phyloP scores from a whole-genome alignment of 1,140 invertebrate genomes.

The Heterodera carotae region DNA sequence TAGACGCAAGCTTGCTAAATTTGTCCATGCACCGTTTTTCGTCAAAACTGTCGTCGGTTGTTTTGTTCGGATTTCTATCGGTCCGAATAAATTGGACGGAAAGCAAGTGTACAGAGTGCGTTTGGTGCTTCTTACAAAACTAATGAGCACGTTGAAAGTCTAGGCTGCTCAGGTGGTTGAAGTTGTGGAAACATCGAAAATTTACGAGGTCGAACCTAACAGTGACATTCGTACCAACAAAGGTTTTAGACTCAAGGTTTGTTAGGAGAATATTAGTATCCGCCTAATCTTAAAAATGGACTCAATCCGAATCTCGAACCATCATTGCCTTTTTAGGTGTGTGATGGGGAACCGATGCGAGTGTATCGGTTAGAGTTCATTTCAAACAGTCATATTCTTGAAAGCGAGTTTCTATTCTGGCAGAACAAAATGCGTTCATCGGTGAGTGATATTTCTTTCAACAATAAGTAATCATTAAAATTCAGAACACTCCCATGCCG shows the following conservation, averaged over 20 bases:
- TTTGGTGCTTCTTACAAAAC: background rate
- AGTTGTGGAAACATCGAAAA: slow-evolving; percentile 90
- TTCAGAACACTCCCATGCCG: slow-evolving; percentile 79
- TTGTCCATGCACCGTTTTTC: slow-evolving; percentile 92
- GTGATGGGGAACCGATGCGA: slow-evolving; percentile 72
- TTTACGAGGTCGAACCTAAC: slow-evolving; percentile 77
- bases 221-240: slow-evolving; percentile 86
- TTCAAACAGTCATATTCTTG: slow-evolving; percentile 91
- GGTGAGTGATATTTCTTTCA: slow-evolving; percentile 17
- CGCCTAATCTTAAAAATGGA: no score
- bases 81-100: slow-evolving; percentile 76
- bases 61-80: slow-evolving; percentile 93
- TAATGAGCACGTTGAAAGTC: background rate
- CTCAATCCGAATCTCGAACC: background rate
- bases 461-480: slow-evolving; percentile 49
- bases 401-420: slow-evolving; percentile 91
- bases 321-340: slow-evolving; percentile 36
- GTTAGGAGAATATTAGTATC: slow-evolving; percentile 59
- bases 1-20: slow-evolving; percentile 43
- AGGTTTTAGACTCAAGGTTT: slow-evolving; percentile 71
- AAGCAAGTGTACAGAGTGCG: slow-evolving; percentile 81
- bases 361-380: slow-evolving; percentile 94
- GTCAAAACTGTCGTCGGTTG: slow-evolving; percentile 83
- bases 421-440: slow-evolving; percentile 75
- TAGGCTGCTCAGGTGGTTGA: slow-evolving; percentile 76